phyloP scores from a whole-genome alignment of 2,888 invertebrate species.

The Cosmia pyralina region DNA sequence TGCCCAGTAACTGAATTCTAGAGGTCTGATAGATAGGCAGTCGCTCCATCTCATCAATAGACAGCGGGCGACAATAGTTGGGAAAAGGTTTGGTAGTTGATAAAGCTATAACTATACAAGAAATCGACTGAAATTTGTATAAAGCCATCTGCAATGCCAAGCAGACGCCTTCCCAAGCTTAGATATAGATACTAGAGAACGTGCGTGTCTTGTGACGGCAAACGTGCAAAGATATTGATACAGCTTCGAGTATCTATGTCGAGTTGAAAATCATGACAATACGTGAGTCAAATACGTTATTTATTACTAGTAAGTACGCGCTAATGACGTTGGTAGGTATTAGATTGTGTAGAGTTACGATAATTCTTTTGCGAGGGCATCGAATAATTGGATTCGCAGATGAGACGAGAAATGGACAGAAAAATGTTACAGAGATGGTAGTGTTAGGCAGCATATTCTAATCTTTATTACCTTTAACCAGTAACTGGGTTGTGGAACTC shows the following conservation, averaged over 20 bases:
- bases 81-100: background rate
- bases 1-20: no score
- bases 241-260: background rate
- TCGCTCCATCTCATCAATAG: background rate
- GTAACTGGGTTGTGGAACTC: background rate
- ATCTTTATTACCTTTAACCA: background rate
- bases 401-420: background rate
- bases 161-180: conserved; percentile 1
- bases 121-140: background rate
- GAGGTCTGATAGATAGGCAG: background rate
- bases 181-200: conserved; percentile 4
- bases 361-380: background rate
- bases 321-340: background rate
- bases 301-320: background rate
- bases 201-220: background rate
- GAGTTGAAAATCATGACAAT: background rate
- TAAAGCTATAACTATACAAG: background rate
- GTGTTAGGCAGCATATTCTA: background rate
- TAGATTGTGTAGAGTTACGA: background rate
- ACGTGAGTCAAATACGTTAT: background rate
- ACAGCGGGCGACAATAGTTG: background rate
- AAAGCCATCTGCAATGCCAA: background rate
- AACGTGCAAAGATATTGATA: conserved; percentile 15
- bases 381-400: no score
- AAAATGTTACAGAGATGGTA: background rate